Percentiles rank a stretch among this genome's conserved stretches.
Conservation (phyloP, 35 echinoderm and acorn worm genomes). For the Heliocidaris erythrogramma region DNA sequence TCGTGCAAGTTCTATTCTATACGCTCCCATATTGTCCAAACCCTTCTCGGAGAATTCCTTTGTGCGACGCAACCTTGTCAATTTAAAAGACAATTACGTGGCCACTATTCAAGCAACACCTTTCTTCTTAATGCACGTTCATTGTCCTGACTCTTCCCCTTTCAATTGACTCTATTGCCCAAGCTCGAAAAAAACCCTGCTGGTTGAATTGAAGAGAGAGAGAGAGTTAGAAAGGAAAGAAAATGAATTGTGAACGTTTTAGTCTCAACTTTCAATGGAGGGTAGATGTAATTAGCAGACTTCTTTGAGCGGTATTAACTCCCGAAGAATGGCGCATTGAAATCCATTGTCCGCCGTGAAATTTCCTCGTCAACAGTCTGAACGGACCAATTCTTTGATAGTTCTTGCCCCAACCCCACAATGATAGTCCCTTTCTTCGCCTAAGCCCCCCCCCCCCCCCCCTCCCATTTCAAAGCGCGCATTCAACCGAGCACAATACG, state of each 20-base stretch:
- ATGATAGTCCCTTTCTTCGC: neutral
- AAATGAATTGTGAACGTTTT: neutral
- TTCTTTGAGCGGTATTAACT: slow-evolving; percentile 17
- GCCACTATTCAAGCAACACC: neutral
- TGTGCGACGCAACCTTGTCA: neutral
- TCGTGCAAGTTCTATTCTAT: neutral
- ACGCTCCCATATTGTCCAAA: neutral
- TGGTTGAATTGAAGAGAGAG: neutral
- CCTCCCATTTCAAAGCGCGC: neutral
- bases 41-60: neutral
- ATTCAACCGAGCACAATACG: neutral
- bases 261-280: neutral
- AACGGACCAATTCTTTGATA: neutral
- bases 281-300: slow-evolving; percentile 16
- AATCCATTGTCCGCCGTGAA: neutral
- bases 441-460: slow-evolving; percentile 1
- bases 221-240: neutral
- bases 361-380: neutral
- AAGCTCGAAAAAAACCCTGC: neutral
- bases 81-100: neutral
- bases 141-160: neutral
- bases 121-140: neutral
- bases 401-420: neutral
- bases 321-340: neutral
- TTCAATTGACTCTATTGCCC: neutral